A percentile compares a stretch with the other conserved stretches of the same genome.
These are phyloP conservation scores for Tachuris rubrigastra DNA, from an alignment of 2,113 vertebrate genomes.

Conservation along the genomic window DNA sequence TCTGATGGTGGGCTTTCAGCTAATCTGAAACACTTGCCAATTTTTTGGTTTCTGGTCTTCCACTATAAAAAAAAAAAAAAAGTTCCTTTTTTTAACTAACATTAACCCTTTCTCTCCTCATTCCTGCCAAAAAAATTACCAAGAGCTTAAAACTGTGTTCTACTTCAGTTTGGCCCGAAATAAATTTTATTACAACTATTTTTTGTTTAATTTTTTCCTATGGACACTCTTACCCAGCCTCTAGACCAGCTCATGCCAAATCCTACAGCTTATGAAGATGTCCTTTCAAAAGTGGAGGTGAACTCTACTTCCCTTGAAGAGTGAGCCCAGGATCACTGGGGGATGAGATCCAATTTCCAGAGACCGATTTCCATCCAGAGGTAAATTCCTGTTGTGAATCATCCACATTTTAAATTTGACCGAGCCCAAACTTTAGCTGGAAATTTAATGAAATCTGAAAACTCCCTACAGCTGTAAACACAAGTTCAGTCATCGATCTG, in stretches of 20 bases:
- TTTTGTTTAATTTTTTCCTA: not conserved
- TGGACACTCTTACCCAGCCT: not conserved
- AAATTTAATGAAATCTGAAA: not conserved
- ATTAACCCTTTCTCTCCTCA: not conserved
- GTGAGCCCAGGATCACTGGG: not conserved
- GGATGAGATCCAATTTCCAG: not conserved
- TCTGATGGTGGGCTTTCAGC: not conserved
- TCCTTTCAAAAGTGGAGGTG: not conserved
- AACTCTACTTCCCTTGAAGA: not conserved
- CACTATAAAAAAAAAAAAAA: not conserved
- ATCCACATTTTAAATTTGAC: not conserved
- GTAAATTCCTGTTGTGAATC: not conserved
- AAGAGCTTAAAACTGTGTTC: not conserved
- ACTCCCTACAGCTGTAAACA: slow-evolving; percentile 14
- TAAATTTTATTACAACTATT: not conserved
- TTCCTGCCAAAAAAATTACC: not conserved
- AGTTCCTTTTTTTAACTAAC: not conserved
- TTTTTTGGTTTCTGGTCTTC: not conserved
- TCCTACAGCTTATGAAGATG: not conserved
- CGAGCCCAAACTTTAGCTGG: not conserved
- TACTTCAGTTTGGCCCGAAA: not conserved
- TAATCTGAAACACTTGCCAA: not conserved
- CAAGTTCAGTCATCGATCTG: slow-evolving; percentile 2
- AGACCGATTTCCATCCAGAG: not conserved
- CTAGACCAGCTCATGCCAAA: not conserved